Conservation (phyloP, 2,797 vertebrate genomes). For the Melanotaenia parkinsoni region DNA sequence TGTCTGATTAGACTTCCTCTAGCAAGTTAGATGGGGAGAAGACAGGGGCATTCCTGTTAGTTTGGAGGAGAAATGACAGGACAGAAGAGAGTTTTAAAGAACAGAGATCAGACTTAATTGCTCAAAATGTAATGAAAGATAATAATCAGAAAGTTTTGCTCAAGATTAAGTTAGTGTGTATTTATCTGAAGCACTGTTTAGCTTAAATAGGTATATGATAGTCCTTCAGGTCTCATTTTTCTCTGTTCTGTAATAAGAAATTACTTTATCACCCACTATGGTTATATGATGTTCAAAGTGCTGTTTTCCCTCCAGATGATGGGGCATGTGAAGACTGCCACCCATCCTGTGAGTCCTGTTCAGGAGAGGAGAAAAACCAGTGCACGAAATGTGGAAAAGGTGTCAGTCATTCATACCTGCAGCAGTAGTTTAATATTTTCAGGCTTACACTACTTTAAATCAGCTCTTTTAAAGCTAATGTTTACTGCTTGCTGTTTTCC, state of each 20-base stretch:
- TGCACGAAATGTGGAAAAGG: slow-evolving; percentile 89
- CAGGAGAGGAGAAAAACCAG: slow-evolving; percentile 70
- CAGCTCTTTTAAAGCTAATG: slow-evolving; percentile 8
- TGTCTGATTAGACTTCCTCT: not conserved
- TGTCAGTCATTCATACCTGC: slow-evolving; percentile 57
- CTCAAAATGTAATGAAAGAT: not conserved
- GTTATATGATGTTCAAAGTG: not conserved
- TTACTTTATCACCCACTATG: not conserved
- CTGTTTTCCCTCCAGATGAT: slow-evolving; percentile 70
- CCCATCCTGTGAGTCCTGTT: slow-evolving; percentile 87
- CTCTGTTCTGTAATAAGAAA: not conserved
- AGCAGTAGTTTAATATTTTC: slow-evolving; percentile 16
- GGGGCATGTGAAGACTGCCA: slow-evolving; percentile 81
- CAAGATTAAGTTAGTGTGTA: not conserved
- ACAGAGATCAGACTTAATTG: not conserved
- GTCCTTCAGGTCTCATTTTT: not conserved
- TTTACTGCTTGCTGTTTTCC: slow-evolving; percentile 22
- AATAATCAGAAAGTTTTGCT: not conserved
- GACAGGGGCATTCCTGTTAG: not conserved
- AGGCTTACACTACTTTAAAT: not conserved
- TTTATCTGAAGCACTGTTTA: not conserved
- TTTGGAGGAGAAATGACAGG: not conserved
- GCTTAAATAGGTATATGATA: not conserved
- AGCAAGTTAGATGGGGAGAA: not conserved
- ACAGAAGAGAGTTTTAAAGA: not conserved